Evolutionary conservation across 2,797 vertebrate genomes (phyloP), one percentile per base, ranked within the genome.

Genomic region (Syndactyla subalaris): DNA sequence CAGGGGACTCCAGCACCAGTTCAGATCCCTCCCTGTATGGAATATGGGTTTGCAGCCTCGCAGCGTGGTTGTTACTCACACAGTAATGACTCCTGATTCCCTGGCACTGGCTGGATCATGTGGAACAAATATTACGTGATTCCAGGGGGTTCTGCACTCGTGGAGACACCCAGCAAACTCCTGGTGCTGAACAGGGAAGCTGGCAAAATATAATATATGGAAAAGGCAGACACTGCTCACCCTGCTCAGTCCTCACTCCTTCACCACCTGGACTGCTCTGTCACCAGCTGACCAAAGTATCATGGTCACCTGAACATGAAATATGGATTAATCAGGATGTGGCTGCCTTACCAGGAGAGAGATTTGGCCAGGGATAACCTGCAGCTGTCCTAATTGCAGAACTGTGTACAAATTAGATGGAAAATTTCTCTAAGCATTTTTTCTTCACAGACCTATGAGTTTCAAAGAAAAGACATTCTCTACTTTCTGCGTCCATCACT

Each of bases 131-230:
- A 0, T 5, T 5, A 1, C 1, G 4, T 16, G 63, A 63, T 80
- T 59, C 23, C 41, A 22, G 49, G 6, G 32, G 34, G 32, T 36
- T 62, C 43, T 48, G 12, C 1, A 0, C 39, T 63, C 7, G 0
- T 39, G 36, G 46, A 20, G 36, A 54, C 43, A 49, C 34, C 46
- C n/a, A 41, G 52, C 48, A 41, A 59, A 30, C 17, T 49, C 67
- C 38, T 49, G 5, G 0, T 34, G 34, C 62, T 58, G 21, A 71
- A 14, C 1, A 67, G 63, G 75, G 54, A 66, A 62, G 67, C n/a
- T 18, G 52, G 29, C 43, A 67, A 79, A 75, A 41, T 38, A 4
- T 4, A 51, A 32, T 19, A 20, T 8, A 3, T 0, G 0, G 48
- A 46, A n/a, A 58, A 6, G n/a, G 45, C 43, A 62, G 67, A 49